Base-by-base conservation (phyloP, 2,888 invertebrate genomes). In the Tholera decimalis region DNA sequence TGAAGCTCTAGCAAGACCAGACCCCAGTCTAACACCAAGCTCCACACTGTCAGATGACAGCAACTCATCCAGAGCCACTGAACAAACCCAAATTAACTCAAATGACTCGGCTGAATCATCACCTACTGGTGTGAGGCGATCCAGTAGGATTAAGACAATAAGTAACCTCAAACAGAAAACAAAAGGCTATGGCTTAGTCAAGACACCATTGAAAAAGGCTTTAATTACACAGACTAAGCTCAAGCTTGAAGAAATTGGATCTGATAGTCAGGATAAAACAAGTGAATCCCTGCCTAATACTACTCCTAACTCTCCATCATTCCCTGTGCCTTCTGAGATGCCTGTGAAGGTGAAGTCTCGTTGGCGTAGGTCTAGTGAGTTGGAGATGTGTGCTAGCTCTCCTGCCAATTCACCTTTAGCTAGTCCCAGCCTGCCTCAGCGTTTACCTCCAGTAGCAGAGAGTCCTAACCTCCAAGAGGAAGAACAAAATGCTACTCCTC, bases 291-390 rank as follows among this genome's bases (percentile, higher is more conserved):
- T 85, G 59, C 79, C 80, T 69, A 85, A 69, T 77, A 84, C 83
- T 80, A 86, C 93, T 58, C 89, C 94, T 18, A 92, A 92, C 66
- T 93, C 95, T 43, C 91, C 92, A 50, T 91, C 95, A 56, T 93
- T 94, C 58, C 92, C 93, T 24, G 92, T 96, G 41, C 91, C 93
- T 54, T 95, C 95, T 56, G 96, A 96, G 59, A 97, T 97, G 93
- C 97, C 97, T 1, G 97, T 97, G 0, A 98, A 98, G 93, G 97
- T 98, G 0, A 98, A 98, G 86, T 97, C 97, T 13, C 95, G 98
- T 13, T 98, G 98, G 98, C 92, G 97, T 66, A 92, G 97, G 72
- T 97, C 97, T 0, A 97, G 97, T 89, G 98, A 98, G 85, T 91
- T 97, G 61, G 97, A 97, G 89, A 97, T 97, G 97, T 94, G 93